Base-by-base conservation (phyloP, 2,888 invertebrate genomes). In the Taphrorychus bicolor region DNA sequence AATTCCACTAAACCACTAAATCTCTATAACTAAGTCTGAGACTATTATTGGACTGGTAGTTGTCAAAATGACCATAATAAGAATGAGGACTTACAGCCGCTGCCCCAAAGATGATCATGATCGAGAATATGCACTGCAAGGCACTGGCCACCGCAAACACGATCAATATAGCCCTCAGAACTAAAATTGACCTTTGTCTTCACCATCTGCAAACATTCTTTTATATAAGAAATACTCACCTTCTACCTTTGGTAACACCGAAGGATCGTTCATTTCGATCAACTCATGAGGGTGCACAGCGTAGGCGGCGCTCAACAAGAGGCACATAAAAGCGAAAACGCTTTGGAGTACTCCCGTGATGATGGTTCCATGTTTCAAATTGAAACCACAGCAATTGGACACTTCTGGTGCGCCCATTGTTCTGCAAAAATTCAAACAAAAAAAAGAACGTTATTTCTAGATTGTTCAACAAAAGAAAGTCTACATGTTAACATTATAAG, bases 201-300 rank as follows among this genome's bases (percentile, higher is more conserved):
- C 14, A n/a, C 18, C 51, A 51, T 19, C 7, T 51, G 7, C n/a
- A 51, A 11, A 23, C 19, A 21, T 19, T 45, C 59, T 7, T 7
- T 40, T 60, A 53, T 48, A 24, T 57, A 48, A n/a, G 56, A 23
- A 21, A 53, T 73, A 73, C 72, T 73, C 73, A 81, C 82, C 74
- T 51, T 73, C 70, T 19, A 75, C 18, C 62, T 77, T 75, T 5
- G 81, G 81, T 17, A 80, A 71, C 17, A 81, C 72, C 1, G 79
- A 76, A 0, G 76, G 72, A 76, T 82, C 80, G 2, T 79, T 76
- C 76, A 82, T 76, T 61, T 79, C 78, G 24, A 82, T 66, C 52
- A 82, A 72, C 70, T 82, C 82, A 54, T 80, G 77, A 1, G 82
- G 81, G 76, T 81, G 75, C 70, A 80, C 79, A 16, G 81, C 81